Evolutionary conservation across 2,113 vertebrate species (phyloP), one percentile per base, ranked within the genome.

Genomic region (Eonycteris spelaea): DNA sequence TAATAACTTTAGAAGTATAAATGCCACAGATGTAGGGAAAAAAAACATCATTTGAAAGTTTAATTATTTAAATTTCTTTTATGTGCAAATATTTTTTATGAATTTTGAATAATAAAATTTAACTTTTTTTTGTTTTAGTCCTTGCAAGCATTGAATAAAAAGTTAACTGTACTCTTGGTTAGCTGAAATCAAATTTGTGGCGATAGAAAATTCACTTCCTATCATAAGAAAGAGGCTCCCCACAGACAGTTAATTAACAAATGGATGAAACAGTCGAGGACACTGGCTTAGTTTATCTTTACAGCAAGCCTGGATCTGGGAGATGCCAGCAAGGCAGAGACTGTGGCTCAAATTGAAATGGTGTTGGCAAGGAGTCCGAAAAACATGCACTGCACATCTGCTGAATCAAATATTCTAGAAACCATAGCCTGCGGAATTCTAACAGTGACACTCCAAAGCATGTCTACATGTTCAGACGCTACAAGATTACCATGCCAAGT

Each of bases 1-100:
- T 86, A 87, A 78, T 92, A 85, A 77, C 18, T 45, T 97, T 5
- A 92, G 18, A 93, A 68, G 19, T 67, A 14, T 57, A 71, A 82
- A 38, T 84, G 30, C 83, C 63, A 57, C 38, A 93, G 75, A 90
- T 45, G 70, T 87, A 24, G 59, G 15, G 51, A 18, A 91, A 92
- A 92, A 40, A 78, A 74, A 53, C 22, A 59, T 94, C 18, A 33
- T 86, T 90, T 86, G n/a, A 55, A 93, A 86, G 4, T 91, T 80
- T 96, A 80, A 71, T 96, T 80, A 90, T 65, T 88, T 88, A 79
- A 51, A 82, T 90, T 61, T 94, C 3, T 77, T 82, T 79, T 96
- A 74, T 91, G 55, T 6, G 74, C 2, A 68, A 38, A 55, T 40
- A 75, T 77, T 77, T 95, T 95, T 95, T 82, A 26, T 75, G 55